Evolutionary conservation across 2,113 vertebrate species (phyloP).

Genomic region (Ameiurus melas): DNA sequence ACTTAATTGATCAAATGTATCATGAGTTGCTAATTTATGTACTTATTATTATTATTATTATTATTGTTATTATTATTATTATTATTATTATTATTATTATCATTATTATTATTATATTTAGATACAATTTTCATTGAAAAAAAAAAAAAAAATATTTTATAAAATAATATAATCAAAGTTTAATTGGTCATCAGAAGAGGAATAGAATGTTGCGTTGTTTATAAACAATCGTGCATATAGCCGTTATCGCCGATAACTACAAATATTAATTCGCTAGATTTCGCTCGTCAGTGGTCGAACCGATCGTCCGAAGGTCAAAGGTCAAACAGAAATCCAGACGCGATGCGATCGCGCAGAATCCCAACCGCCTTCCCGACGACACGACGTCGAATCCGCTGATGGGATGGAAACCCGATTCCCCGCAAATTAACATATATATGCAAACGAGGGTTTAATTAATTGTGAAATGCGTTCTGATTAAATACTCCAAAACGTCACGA

Average conservation of each 20-base stretch:
- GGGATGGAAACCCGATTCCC: slow-evolving; percentile 65
- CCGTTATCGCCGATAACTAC: accelerated
- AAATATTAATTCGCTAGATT: neutral
- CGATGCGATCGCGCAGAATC: too few species aligned
- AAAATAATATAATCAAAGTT: too few species aligned
- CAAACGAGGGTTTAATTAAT: slow-evolving; percentile 75
- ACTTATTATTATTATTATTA: neutral
- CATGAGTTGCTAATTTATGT: slow-evolving; percentile 31
- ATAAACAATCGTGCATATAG: neutral
- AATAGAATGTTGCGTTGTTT: too few species aligned
- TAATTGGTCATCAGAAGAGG: too few species aligned
- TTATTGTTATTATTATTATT: neutral
- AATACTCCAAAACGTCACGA: slow-evolving; percentile 78
- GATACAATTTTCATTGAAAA: neutral
- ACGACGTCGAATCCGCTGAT: slow-evolving; percentile 48
- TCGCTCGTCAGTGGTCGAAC: neutral
- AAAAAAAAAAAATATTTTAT: too few species aligned
- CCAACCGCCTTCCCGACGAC: neutral
- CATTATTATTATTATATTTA: neutral
- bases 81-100: too few species aligned
- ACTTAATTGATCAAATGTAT: neutral
- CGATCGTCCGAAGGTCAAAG: neutral
- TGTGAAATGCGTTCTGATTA: slow-evolving; percentile 76
- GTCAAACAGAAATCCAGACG: neutral
- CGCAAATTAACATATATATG: slow-evolving; percentile 75